Evolutionary conservation across 2,113 vertebrate species (phyloP), one percentile per base, ranked within the genome.

Genomic region (Sebastes fasciatus): DNA sequence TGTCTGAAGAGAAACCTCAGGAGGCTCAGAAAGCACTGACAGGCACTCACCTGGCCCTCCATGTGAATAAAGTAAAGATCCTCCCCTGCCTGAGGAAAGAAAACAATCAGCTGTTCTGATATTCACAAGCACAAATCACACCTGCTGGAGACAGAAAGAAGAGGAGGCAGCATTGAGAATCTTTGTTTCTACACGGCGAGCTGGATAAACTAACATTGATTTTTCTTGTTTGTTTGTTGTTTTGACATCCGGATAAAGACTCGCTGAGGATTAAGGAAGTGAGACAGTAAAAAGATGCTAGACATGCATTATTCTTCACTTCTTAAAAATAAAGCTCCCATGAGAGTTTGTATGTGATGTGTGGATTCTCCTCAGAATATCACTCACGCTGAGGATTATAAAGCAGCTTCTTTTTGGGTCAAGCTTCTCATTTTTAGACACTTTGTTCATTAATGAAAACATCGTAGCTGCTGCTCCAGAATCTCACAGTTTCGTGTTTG

Each of bases 241-340:
- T 79, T 49, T 73, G 75, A 82, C 71, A 54, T 73, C 69, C 75
- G 69, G 74, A 74, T 80, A 83, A 85, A 88, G 76, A 78, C 77
- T 86, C 51, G 2, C 19, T 0, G 75, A 80, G 77, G 80, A 89
- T 86, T 80, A 79, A 43, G 48, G 26, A 2, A 14, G 72, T 45
- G 48, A 46, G 66, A 13, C 72, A 1, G 58, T 57, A 12, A 75
- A 72, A 79, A 85, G 52, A 61, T 77, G 76, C 76, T 23, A 3
- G 16, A 71, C 54, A 1, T 45, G 78, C 78, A 67, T 82, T 75
- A 71, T 48, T 84, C 51, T 45, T 46, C 13, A 70, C 64, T 74
- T 71, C 10, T 76, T 5, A 52, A 52, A 54, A 76, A 11, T 34
- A 40, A 21, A 74, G 23, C 60, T 66, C 77, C 71, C 75, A 7